Conservation (phyloP, 2,113 vertebrate genomes). For the Gambusia holbrooki region DNA sequence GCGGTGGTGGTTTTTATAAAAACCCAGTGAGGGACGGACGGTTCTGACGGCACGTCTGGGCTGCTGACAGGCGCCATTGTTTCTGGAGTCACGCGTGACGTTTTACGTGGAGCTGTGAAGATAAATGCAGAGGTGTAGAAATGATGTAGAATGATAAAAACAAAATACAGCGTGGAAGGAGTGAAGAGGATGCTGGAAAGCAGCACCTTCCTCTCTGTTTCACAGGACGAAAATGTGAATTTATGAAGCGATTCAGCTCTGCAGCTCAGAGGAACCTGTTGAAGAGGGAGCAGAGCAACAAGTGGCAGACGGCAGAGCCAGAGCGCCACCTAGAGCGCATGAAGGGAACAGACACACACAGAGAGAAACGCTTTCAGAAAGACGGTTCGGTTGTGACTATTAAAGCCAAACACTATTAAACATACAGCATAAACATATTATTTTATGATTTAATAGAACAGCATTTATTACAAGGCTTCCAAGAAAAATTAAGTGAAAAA, state of each 20-base stretch:
- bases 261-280: background rate
- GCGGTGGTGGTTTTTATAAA: constrained; percentile 12
- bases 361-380: background rate
- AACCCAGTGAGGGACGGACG: background rate
- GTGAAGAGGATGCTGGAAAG: background rate
- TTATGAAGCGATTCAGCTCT: background rate
- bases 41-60: constrained; percentile 35
- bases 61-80: background rate
- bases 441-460: background rate
- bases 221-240: background rate
- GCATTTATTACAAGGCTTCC: background rate
- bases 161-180: background rate
- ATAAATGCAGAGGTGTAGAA: background rate
- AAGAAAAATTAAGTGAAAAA: background rate
- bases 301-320: constrained; percentile 64
- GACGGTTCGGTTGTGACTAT: background rate
- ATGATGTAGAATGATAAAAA: too few species aligned
- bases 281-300: constrained; percentile 60
- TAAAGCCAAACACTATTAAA: background rate
- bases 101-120: background rate
- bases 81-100: background rate
- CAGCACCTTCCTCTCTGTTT: background rate
- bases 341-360: constrained; percentile 7
- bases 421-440: background rate
- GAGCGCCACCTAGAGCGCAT: constrained; percentile 71